Percentiles rank a stretch among this genome's conserved stretches.
Evolutionary conservation across 2,113 vertebrate species (phyloP).

Genomic region (Alligator sinensis): DNA sequence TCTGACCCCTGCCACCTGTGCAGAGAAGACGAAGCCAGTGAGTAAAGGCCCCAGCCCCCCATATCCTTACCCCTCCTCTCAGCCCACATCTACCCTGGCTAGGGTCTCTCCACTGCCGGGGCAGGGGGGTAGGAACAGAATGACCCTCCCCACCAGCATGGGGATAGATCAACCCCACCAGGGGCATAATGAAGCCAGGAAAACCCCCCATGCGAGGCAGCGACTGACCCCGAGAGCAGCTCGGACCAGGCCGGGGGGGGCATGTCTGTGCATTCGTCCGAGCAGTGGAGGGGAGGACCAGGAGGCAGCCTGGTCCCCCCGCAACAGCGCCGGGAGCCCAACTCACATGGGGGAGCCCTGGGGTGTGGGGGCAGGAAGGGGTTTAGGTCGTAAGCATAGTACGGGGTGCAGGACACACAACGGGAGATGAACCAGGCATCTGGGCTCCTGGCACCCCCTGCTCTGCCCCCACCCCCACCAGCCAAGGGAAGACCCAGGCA

Average conservation of each 20-base stretch:
- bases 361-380: not conserved
- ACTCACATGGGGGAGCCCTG: not conserved
- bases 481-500: no score
- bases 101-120: not conserved
- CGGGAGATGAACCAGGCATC: not conserved
- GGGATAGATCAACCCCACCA: rapidly evolving
- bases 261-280: no score
- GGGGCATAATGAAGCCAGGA: no score
- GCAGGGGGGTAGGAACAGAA: not conserved
- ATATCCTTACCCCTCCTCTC: not conserved
- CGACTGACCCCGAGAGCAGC: not conserved
- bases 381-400: not conserved
- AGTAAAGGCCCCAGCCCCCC: not conserved
- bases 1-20: not conserved
- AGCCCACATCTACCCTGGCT: not conserved
- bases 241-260: not conserved
- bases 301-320: not conserved
- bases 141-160: not conserved
- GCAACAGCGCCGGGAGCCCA: not conserved
- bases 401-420: not conserved
- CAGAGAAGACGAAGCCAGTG: not conserved
- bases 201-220: no score
- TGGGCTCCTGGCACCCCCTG: no score
- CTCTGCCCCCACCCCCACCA: not conserved
- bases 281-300: not conserved